A percentile compares a stretch with the other conserved stretches of the same genome.
Evolutionary conservation across 2,888 invertebrate genomes (phyloP).

Genomic region (Parasteatoda lunata): DNA sequence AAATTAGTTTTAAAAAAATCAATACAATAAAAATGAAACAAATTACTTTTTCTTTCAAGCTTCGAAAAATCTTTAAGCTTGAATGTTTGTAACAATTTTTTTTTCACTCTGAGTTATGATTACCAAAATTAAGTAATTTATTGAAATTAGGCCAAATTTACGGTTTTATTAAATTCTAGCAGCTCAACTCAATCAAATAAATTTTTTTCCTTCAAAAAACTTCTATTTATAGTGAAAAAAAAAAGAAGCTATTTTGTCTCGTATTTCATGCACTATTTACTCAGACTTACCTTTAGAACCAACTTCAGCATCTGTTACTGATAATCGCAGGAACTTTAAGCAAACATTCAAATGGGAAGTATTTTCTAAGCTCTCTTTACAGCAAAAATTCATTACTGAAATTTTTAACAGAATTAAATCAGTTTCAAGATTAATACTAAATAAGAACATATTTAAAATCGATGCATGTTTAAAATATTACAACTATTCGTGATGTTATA

Average conservation of each 20-base stretch:
- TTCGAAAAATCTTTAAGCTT: not conserved
- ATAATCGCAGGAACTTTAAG: conserved; percentile 34
- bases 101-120: too few species aligned
- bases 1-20: too few species aligned
- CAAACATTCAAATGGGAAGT: conserved; percentile 1
- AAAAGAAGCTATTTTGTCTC: not conserved
- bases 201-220: too few species aligned
- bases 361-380: conserved; percentile 1
- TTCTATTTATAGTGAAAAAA: too few species aligned
- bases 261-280: not conserved
- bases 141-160: too few species aligned
- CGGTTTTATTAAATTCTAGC: too few species aligned
- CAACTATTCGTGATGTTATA: too few species aligned
- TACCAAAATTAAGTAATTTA: too few species aligned
- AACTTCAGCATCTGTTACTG: not conserved
- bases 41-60: not conserved
- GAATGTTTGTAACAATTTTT: too few species aligned
- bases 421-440: conserved; percentile 1
- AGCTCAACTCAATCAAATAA: too few species aligned
- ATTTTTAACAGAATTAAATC: not conserved
- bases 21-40: not conserved
- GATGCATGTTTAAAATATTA: too few species aligned
- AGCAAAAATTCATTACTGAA: conserved; percentile 38
- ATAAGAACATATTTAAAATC: not conserved
- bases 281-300: conserved; percentile 26